Conservation (phyloP, 1,140 invertebrate species). For the Lasioglossum baleicum region DNA sequence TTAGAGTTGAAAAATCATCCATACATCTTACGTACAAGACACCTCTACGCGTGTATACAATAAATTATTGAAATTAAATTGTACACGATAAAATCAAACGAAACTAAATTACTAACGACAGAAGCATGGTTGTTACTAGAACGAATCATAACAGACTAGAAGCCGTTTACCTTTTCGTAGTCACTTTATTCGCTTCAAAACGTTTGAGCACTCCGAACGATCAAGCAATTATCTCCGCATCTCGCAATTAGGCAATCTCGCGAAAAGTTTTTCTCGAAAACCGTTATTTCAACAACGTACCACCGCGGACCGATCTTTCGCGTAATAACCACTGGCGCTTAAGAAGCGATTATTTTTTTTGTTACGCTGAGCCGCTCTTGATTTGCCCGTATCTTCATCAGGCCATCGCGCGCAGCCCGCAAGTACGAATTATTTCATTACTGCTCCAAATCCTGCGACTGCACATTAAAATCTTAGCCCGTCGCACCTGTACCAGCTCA, state of each 20-base stretch:
- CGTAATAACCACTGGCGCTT: conserved; percentile 7
- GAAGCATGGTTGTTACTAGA: conserved; percentile 47
- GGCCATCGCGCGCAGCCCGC: neutral
- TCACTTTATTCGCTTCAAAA: conserved; percentile 57
- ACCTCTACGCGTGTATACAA: too few relatives aligned
- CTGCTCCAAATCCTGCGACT: neutral
- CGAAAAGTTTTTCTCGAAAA: conserved; percentile 58
- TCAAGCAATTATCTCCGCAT: conserved; percentile 71
- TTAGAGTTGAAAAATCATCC: too few relatives aligned
- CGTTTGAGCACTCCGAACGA: conserved; percentile 69
- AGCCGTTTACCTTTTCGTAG: conserved; percentile 63
- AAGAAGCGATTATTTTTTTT: neutral
- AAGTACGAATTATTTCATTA: neutral
- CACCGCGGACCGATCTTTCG: conserved; percentile 44
- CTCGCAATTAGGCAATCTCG: conserved; percentile 72
- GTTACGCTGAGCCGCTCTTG: neutral
- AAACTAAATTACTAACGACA: too few relatives aligned
- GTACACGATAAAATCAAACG: too few relatives aligned
- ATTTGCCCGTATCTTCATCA: neutral
- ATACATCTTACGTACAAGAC: too few relatives aligned
- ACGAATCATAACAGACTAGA: conserved; percentile 72
- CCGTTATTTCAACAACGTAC: conserved; percentile 44
- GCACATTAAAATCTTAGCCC: neutral
- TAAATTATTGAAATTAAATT: too few relatives aligned
- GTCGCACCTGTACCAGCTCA: neutral